Evolutionary conservation across 2,113 vertebrate genomes (phyloP).

Genomic region (Ploceus nigricollis): DNA sequence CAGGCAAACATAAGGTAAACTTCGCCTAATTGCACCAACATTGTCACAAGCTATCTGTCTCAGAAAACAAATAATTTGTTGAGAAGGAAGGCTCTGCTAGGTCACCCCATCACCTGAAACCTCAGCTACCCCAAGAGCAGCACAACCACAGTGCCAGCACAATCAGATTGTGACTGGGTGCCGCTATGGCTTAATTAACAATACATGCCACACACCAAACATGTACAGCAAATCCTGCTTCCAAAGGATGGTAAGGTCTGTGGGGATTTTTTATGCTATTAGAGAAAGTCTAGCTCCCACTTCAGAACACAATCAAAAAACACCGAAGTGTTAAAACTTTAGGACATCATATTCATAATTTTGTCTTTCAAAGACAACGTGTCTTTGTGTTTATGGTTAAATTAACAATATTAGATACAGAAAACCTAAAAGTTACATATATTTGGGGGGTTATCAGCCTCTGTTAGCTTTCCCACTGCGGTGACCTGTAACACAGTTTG

Average conservation of each 20-base stretch:
- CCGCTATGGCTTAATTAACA: neutral
- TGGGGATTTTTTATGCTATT: accelerated
- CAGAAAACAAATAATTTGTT: neutral
- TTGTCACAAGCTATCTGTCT: neutral
- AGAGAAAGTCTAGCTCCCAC: neutral
- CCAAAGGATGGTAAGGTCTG: neutral
- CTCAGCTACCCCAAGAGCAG: neutral
- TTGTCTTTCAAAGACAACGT: neutral
- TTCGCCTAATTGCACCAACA: neutral
- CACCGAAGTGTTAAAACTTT: neutral
- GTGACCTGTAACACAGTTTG: neutral
- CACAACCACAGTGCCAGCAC: neutral
- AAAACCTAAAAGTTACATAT: neutral
- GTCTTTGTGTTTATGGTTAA: neutral
- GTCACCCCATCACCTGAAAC: neutral
- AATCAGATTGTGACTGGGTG: neutral
- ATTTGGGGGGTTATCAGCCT: neutral
- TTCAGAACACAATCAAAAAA: neutral
- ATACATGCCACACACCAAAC: neutral
- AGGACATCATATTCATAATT: neutral
- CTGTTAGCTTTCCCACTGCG: neutral
- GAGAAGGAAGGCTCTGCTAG: neutral
- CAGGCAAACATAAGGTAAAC: neutral
- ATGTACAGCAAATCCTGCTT: neutral
- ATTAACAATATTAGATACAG: neutral